These are phyloP conservation scores for Cebus imitator DNA, from an alignment of 2,113 vertebrate species.

Conservation along the genomic window DNA sequence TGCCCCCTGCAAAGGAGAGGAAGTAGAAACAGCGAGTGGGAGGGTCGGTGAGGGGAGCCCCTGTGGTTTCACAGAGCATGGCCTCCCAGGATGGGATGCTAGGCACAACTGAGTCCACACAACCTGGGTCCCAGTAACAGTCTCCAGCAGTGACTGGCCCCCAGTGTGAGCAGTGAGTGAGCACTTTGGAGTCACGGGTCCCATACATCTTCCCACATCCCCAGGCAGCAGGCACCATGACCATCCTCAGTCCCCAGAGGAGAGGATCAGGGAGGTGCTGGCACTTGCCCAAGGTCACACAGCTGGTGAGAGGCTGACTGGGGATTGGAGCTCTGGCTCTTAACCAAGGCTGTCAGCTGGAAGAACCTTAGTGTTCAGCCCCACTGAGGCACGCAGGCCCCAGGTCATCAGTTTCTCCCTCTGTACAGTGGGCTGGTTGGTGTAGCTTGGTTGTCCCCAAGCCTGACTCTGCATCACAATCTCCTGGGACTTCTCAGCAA, in stretches of 20 bases:
- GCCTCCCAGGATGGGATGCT: background rate
- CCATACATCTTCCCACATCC: background rate
- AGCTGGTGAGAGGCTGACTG: background rate
- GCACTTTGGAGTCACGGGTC: background rate
- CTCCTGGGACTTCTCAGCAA: background rate
- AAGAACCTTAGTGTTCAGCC: background rate
- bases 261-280: background rate
- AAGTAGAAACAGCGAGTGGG: background rate
- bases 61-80: rapidly evolving
- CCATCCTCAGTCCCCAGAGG: too few relatives aligned
- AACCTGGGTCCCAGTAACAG: background rate
- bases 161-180: background rate
- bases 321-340: too few relatives aligned
- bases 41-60: too few relatives aligned
- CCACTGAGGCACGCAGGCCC: rapidly evolving
- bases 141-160: rapidly evolving
- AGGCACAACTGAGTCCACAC: background rate
- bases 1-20: background rate
- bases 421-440: background rate
- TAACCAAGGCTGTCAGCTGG: background rate
- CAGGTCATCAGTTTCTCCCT: background rate
- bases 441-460: background rate
- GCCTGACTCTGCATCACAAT: background rate
- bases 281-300: background rate
- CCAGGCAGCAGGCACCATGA: background rate